phyloP scores from a whole-genome alignment of 2,888 invertebrate species.

The Callosobruchus maculatus region DNA sequence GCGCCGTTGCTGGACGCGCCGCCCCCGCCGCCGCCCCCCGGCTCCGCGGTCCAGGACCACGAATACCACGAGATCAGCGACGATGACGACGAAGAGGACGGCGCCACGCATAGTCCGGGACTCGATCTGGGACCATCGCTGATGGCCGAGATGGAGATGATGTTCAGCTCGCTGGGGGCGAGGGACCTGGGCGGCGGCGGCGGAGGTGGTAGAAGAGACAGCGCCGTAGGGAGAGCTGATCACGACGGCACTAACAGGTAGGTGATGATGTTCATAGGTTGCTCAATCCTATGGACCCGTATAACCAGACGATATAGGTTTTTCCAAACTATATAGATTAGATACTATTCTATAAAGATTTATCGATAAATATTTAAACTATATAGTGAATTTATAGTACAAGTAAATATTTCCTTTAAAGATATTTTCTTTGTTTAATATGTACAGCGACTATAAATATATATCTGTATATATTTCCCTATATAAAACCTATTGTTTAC shows the following conservation, averaged over 20 bases:
- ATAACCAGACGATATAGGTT: no score
- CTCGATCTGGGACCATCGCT: conserved; percentile 85
- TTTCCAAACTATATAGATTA: no score
- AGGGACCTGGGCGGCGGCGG: conserved; percentile 10
- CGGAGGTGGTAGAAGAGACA: neutral
- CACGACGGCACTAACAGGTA: conserved; percentile 33
- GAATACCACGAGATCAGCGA: conserved; percentile 84
- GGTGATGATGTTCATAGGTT: no score
- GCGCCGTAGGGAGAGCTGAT: conserved; percentile 18
- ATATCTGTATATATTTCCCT: no score
- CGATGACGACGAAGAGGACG: conserved; percentile 55
- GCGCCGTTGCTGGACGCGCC: conserved; percentile 57
- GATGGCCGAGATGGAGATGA: conserved; percentile 85
- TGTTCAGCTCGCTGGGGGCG: conserved; percentile 66
- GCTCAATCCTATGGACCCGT: no score
- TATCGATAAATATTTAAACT: no score
- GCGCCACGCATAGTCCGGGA: conserved; percentile 48
- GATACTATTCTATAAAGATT: no score
- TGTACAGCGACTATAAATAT: no score
- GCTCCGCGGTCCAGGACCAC: conserved; percentile 55
- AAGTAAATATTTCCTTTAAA: no score
- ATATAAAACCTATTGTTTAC: no score
- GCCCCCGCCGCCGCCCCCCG: conserved; percentile 38
- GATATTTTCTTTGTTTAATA: no score
- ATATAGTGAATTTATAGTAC: no score